These are phyloP conservation scores for Colletes gigas DNA, from an alignment of 1,140 invertebrate genomes.

Conservation along the genomic window DNA sequence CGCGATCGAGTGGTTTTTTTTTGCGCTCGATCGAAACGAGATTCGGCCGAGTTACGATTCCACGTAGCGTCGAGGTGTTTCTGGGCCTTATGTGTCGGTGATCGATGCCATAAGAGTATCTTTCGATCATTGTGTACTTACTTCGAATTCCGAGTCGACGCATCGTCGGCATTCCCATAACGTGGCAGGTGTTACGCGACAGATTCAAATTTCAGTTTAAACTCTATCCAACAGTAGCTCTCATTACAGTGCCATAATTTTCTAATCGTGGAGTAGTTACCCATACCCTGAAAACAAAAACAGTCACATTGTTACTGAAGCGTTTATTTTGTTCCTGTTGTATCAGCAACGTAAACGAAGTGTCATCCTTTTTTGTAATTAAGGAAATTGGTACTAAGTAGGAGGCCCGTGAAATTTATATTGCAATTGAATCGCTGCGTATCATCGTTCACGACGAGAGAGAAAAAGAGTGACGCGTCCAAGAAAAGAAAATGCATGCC, in stretches of 20 bases:
- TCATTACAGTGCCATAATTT: background rate
- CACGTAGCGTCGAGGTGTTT: slow-evolving; percentile 27
- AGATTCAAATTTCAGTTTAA: slow-evolving; percentile 20
- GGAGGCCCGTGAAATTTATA: no score
- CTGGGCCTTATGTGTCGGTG: slow-evolving; percentile 70
- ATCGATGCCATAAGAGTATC: slow-evolving; percentile 65
- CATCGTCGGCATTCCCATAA: slow-evolving; percentile 32
- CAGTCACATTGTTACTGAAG: no score
- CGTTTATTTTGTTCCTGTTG: no score
- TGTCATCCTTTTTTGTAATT: no score
- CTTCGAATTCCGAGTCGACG: slow-evolving; percentile 44
- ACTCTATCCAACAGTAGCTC: background rate
- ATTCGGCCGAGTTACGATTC: slow-evolving; percentile 42
- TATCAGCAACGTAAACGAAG: no score
- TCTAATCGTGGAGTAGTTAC: background rate
- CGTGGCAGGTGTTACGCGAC: slow-evolving; percentile 18
- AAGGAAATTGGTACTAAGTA: no score
- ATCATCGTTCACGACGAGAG: background rate
- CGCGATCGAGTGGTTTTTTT: slow-evolving; percentile 38
- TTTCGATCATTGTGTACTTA: slow-evolving; percentile 52
- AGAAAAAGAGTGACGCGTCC: background rate
- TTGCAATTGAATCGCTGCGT: slow-evolving; percentile 15
- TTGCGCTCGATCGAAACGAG: slow-evolving; percentile 28
- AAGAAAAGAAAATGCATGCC: slow-evolving; percentile 9
- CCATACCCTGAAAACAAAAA: no score